These are phyloP conservation scores for Sander lucioperca DNA, from an alignment of 2,113 vertebrate species.

Conservation along the genomic window DNA sequence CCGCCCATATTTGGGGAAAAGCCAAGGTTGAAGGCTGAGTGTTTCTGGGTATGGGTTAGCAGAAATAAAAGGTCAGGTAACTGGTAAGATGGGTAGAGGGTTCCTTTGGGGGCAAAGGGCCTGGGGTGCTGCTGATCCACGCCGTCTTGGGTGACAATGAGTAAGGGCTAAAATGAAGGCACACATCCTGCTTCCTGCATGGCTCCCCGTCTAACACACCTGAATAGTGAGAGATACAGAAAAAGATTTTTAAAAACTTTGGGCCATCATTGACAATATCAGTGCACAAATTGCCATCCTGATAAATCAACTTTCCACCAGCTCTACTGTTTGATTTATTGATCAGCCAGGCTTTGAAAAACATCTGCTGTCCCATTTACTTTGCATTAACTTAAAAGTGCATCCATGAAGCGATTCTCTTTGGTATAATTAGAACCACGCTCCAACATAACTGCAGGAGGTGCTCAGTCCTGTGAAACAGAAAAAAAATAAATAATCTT, in stretches of 20 bases:
- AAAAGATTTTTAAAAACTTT: neutral
- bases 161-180: slow-evolving; percentile 98
- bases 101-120: slow-evolving; percentile 77
- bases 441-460: slow-evolving; percentile 75
- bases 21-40: slow-evolving; percentile 87
- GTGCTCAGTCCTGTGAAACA: slow-evolving; percentile 71
- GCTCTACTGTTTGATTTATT: slow-evolving; percentile 81
- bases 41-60: slow-evolving; percentile 82
- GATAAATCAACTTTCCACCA: slow-evolving; percentile 67
- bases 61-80: slow-evolving; percentile 73
- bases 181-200: slow-evolving; percentile 91
- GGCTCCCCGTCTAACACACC: slow-evolving; percentile 96
- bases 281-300: slow-evolving; percentile 48
- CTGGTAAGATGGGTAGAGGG: slow-evolving; percentile 85
- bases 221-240: slow-evolving; percentile 68
- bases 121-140: slow-evolving; percentile 88
- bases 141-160: slow-evolving; percentile 95
- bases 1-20: slow-evolving; percentile 84
- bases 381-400: slow-evolving; percentile 80
- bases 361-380: slow-evolving; percentile 85
- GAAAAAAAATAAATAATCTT: slow-evolving; percentile 46
- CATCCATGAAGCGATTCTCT: slow-evolving; percentile 84
- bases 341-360: slow-evolving; percentile 80
- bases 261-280: slow-evolving; percentile 15
- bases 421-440: slow-evolving; percentile 77